These are phyloP conservation scores for Atrichornis clamosus DNA, from an alignment of 2,113 vertebrate species.

Conservation along the genomic window DNA sequence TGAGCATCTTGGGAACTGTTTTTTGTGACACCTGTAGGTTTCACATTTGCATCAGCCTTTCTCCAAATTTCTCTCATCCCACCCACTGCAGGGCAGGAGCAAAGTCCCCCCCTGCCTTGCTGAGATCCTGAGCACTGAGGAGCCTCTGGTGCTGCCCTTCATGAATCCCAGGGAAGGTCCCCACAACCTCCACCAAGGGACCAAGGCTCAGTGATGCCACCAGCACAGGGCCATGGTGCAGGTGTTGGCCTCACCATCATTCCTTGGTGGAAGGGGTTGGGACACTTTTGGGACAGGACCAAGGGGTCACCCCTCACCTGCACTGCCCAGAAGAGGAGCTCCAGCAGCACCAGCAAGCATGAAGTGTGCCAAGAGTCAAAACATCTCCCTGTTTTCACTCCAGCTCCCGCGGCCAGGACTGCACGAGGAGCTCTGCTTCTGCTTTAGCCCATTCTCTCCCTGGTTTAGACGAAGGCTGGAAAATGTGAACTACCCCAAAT, in stretches of 20 bases:
- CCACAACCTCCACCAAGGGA: not conserved
- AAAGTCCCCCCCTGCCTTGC: not conserved
- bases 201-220: not conserved
- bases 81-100: not conserved
- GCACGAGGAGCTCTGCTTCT: not conserved
- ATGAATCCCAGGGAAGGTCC: not conserved
- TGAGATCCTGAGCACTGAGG: not conserved
- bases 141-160: not conserved
- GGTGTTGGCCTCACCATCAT: not conserved
- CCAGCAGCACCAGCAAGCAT: not conserved
- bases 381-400: not conserved
- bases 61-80: not conserved
- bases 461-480: not conserved
- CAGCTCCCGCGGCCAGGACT: not conserved
- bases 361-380: not conserved
- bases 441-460: not conserved
- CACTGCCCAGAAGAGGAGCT: not conserved
- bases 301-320: not conserved
- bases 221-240: not conserved
- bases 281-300: not conserved
- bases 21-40: not conserved
- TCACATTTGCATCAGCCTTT: not conserved
- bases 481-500: not conserved
- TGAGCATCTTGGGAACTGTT: not conserved
- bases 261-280: not conserved